These are phyloP conservation scores for Tragelaphus strepsiceros DNA, from an alignment of 2,113 vertebrate species.

Conservation along the genomic window DNA sequence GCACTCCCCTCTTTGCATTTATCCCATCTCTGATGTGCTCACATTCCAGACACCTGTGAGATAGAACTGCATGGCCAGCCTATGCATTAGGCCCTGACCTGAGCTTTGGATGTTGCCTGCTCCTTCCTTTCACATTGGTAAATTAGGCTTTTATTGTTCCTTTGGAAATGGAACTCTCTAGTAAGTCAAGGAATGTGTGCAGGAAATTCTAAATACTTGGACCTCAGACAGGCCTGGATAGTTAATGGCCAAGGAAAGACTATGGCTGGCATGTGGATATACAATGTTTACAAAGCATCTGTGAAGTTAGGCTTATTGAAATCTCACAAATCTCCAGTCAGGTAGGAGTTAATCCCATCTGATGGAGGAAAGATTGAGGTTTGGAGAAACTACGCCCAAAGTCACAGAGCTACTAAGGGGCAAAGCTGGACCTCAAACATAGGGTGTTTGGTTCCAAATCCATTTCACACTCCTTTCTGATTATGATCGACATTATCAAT, in stretches of 20 bases:
- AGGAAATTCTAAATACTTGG: neutral
- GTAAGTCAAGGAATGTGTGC: neutral
- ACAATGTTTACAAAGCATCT: neutral
- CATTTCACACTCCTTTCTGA: neutral
- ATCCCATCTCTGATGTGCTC: neutral
- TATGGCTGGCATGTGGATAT: neutral
- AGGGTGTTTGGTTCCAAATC: neutral
- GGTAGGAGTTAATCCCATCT: neutral
- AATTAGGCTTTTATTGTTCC: neutral
- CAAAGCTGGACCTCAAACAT: neutral
- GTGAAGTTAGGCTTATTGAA: neutral
- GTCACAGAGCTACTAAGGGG: neutral
- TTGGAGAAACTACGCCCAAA: neutral
- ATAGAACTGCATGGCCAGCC: rapidly evolving
- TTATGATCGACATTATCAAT: neutral
- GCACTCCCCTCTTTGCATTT: rapidly evolving
- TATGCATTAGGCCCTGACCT: neutral
- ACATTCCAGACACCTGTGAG: neutral
- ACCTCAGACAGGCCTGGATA: neutral
- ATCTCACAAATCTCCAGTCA: neutral
- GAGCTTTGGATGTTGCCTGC: neutral
- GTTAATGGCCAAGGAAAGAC: neutral
- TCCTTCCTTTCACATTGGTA: neutral
- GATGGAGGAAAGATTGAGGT: neutral
- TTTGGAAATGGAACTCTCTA: neutral